These are phyloP conservation scores for Bucorvus abyssinicus DNA, from an alignment of 2,797 vertebrate species.

Conservation along the genomic window DNA sequence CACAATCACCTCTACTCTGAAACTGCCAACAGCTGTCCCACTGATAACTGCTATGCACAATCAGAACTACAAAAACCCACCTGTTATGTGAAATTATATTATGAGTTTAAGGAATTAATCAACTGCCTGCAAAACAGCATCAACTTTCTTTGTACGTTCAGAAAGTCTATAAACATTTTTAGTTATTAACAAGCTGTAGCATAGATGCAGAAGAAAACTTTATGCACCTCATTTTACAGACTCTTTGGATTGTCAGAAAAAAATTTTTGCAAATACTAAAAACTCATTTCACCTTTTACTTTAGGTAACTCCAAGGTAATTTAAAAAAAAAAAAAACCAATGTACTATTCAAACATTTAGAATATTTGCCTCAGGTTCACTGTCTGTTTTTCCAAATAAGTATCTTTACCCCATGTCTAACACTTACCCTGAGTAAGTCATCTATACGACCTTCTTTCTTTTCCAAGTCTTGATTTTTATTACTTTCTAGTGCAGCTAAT, in stretches of 20 bases:
- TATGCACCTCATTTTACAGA: neutral
- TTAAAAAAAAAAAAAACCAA: neutral
- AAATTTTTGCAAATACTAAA: neutral
- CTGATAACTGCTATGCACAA: neutral
- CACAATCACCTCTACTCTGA: neutral
- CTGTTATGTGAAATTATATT: neutral
- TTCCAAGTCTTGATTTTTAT: slow-evolving; percentile 97
- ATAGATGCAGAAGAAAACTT: neutral
- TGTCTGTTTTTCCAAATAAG: neutral
- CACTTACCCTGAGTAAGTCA: slow-evolving; percentile 95
- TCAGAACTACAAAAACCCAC: neutral
- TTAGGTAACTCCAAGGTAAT: neutral
- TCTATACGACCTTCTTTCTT: slow-evolving; percentile 99
- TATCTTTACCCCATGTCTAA: neutral
- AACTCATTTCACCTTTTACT: neutral
- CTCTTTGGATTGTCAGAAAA: neutral
- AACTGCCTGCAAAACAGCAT: neutral
- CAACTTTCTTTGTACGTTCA: neutral
- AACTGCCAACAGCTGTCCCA: neutral
- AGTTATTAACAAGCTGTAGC: neutral
- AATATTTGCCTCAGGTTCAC: neutral
- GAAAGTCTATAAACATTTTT: neutral
- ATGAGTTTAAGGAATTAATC: neutral
- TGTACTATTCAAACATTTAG: neutral
- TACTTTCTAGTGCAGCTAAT: slow-evolving; percentile 97